Percentiles rank a stretch among this genome's conserved stretches.
Evolutionary conservation across 2,888 invertebrate genomes (phyloP).

Genomic region (Falcaria lacertinaria): DNA sequence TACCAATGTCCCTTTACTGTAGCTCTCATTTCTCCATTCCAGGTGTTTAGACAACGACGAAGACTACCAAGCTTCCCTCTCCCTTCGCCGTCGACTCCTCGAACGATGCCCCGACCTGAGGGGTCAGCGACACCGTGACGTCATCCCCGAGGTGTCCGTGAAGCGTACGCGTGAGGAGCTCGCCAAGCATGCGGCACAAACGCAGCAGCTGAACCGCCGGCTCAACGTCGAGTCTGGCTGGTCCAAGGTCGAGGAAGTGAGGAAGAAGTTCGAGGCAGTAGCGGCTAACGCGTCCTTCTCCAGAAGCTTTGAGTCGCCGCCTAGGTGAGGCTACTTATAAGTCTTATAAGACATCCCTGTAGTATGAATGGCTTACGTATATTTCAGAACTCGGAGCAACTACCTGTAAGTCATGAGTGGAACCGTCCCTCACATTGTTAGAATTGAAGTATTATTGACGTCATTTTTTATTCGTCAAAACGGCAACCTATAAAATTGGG

Average conservation of each 20-base stretch:
- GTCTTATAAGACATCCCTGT: too few species aligned
- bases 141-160: slow-evolving; percentile 63
- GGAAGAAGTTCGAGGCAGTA: slow-evolving; percentile 70
- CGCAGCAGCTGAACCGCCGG: slow-evolving; percentile 57
- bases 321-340: slow-evolving; percentile 42
- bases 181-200: slow-evolving; percentile 67
- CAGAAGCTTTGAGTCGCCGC: slow-evolving; percentile 69
- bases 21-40: too few species aligned
- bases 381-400: too few species aligned
- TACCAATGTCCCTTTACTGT: too few species aligned
- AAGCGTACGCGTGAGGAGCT: slow-evolving; percentile 65
- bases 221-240: slow-evolving; percentile 72
- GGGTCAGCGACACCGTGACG: slow-evolving; percentile 47
- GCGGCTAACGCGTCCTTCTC: slow-evolving; percentile 53
- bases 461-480: too few species aligned
- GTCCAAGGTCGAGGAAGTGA: slow-evolving; percentile 73
- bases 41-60: slow-evolving; percentile 67
- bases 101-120: slow-evolving; percentile 72
- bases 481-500: too few species aligned
- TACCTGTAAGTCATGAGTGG: too few species aligned
- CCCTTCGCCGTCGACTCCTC: slow-evolving; percentile 63
- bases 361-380: too few species aligned
- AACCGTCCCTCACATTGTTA: too few species aligned
- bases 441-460: too few species aligned
- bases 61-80: slow-evolving; percentile 49